Evolutionary conservation across 2,797 vertebrate species (phyloP).

Genomic region (Myiotriccus ornatus): DNA sequence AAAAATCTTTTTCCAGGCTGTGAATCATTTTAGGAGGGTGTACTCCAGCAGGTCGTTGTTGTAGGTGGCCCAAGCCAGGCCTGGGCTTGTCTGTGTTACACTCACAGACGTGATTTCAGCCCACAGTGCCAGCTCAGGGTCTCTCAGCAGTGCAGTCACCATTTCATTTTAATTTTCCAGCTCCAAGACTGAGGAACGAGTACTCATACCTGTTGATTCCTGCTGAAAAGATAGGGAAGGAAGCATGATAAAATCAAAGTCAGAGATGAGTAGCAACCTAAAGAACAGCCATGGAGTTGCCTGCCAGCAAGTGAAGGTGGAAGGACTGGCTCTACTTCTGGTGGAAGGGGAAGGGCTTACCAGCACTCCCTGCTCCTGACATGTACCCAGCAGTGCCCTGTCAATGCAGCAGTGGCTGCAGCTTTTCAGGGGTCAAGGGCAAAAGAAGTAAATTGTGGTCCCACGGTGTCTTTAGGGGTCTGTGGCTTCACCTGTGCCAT

Average conservation of each 20-base stretch:
- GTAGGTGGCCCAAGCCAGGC: background rate
- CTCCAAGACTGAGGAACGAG: background rate
- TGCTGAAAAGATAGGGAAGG: background rate
- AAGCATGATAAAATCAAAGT: background rate
- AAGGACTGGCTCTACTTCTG: background rate
- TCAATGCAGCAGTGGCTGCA: background rate
- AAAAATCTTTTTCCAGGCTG: background rate
- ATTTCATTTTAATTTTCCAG: background rate
- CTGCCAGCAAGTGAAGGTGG: background rate
- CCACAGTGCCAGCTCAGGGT: background rate
- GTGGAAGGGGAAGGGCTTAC: background rate
- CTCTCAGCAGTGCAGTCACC: background rate
- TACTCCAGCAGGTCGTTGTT: rapidly evolving
- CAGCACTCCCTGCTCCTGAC: background rate
- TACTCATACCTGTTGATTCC: background rate
- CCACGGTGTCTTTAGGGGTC: background rate
- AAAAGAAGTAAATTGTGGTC: background rate
- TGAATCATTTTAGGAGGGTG: background rate
- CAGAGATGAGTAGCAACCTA: background rate
- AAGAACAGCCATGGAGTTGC: background rate
- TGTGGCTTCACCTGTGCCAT: background rate
- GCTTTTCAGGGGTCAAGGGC: background rate
- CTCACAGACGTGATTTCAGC: background rate
- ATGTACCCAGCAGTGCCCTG: background rate
- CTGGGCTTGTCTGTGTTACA: background rate